These are phyloP conservation scores for Nomada fucata DNA, from an alignment of 2,888 invertebrate genomes.

Conservation along the genomic window DNA sequence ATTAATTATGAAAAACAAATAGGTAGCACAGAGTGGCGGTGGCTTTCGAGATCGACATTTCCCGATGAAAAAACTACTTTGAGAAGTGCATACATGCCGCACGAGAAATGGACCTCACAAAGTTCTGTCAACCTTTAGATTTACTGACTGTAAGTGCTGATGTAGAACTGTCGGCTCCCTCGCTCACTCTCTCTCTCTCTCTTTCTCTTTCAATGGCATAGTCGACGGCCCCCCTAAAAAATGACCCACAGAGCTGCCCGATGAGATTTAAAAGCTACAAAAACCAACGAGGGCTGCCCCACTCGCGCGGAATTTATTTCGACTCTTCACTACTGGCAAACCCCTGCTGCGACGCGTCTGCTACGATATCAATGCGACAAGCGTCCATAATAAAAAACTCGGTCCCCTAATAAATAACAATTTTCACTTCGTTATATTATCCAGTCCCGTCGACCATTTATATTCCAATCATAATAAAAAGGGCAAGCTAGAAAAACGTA, in stretches of 20 bases:
- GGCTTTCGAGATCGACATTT: background rate
- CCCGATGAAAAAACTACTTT: background rate
- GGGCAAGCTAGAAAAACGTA: background rate
- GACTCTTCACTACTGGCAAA: conserved; percentile 6
- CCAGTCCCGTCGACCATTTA: background rate
- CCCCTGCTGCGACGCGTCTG: background rate
- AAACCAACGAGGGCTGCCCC: conserved; percentile 20
- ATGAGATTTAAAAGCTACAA: conserved; percentile 46
- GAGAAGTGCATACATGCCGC: background rate
- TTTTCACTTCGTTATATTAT: background rate
- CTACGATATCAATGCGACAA: background rate
- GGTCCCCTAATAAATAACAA: background rate
- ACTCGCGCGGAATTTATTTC: conserved; percentile 13
- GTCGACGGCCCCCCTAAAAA: conserved; percentile 30
- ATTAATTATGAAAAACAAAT: background rate
- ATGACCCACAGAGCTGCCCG: conserved; percentile 30
- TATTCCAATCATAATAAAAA: background rate
- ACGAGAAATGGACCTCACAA: background rate
- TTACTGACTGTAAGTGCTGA: conserved; percentile 37
- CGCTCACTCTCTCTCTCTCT: background rate
- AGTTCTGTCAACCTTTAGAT: conserved; percentile 33
- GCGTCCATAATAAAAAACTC: background rate
- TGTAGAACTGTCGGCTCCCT: conserved; percentile 26
- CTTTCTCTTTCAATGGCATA: conserved; percentile 6
- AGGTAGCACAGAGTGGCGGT: background rate